Evolutionary conservation across 2,888 invertebrate species (phyloP).

Genomic region (Itoplectis maculator): DNA sequence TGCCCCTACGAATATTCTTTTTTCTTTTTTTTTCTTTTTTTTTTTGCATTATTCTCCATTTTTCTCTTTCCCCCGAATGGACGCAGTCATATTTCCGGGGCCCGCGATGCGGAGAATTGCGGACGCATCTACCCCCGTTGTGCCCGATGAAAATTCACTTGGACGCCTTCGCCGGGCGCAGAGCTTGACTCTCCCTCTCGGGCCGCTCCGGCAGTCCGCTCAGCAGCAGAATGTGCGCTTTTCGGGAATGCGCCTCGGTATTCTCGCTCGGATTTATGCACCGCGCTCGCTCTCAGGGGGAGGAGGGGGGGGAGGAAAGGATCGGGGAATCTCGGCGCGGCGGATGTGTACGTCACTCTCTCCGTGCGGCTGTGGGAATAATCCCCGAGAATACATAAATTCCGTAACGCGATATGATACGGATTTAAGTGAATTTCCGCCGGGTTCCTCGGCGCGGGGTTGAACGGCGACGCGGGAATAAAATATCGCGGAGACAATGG

Average conservation of each 20-base stretch:
- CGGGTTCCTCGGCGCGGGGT: background rate
- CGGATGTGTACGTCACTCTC: constrained; percentile 1
- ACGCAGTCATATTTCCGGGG: constrained; percentile 60
- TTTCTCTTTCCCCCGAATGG: constrained; percentile 39
- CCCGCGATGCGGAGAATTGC: constrained; percentile 57
- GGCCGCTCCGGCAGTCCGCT: constrained; percentile 50
- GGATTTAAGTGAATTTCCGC: constrained; percentile 29
- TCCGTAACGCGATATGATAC: constrained; percentile 44
- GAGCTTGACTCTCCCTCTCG: constrained; percentile 67
- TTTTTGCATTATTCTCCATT: constrained; percentile 2
- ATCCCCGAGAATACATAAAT: constrained; percentile 47
- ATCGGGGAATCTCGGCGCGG: constrained; percentile 32
- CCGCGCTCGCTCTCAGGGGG: background rate
- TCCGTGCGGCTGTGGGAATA: constrained; percentile 30
- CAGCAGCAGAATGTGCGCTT: constrained; percentile 51
- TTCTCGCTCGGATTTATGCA: constrained; percentile 56
- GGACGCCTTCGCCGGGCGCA: constrained; percentile 35
- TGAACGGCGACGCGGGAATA: background rate
- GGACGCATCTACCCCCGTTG: constrained; percentile 43
- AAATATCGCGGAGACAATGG: background rate
- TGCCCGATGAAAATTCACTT: constrained; percentile 62
- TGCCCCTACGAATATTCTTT: too few species aligned
- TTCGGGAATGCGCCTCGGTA: constrained; percentile 59
- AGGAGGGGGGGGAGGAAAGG: constrained; percentile 10
- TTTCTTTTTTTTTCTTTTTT: too few species aligned